Base-by-base conservation (phyloP, 1,140 invertebrate genomes). In the Sipha flava region DNA sequence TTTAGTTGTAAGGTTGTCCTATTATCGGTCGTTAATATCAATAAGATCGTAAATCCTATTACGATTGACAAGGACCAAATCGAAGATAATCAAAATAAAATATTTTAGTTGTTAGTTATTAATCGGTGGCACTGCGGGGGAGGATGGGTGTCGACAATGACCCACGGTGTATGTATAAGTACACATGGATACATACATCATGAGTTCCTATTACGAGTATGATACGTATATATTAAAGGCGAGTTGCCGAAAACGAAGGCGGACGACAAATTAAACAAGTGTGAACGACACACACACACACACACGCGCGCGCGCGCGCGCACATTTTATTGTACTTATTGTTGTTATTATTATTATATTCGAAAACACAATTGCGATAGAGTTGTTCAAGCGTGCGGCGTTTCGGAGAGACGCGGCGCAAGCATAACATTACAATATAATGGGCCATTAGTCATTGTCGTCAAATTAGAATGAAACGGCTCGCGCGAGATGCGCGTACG, bases 381-480 rank as follows among this genome's bases (percentile, higher is more conserved):
- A 68, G 29, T 54, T 31, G 49, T 47, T 12, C 9, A 18, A 52
- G 21, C 10, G 29, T 73, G n/a, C 29, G 21, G 16, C 68, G 26
- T 43, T 57, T 57, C 2, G 45, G 68, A 1, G 49, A 68, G 34
- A 34, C 16, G 16, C 47, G 7, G n/a, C 10, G 31, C 21, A 4
- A 43, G 62, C 14, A 14, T 68, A 37, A 52, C 7, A 37, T 72
- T 73, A 73, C n/a, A 73, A 75, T 26, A 73, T 73, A 75, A 75
- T 75, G 14, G 72, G 49, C 37, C 49, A 57, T 75, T 75, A 57
- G 52, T 75, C 72, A 52, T 75, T 75, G 72, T 75, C 72, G 31
- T 75, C 72, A 75, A 68, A 75, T 75, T 40, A 57, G 72, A 75
- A 75, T 57, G 72, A 75, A 23, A 16, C 23, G 4, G 34, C 59